Evolutionary conservation across 2,113 vertebrate species (phyloP), one percentile per base, ranked within the genome.

Genomic region (Oncorhynchus clarkii): DNA sequence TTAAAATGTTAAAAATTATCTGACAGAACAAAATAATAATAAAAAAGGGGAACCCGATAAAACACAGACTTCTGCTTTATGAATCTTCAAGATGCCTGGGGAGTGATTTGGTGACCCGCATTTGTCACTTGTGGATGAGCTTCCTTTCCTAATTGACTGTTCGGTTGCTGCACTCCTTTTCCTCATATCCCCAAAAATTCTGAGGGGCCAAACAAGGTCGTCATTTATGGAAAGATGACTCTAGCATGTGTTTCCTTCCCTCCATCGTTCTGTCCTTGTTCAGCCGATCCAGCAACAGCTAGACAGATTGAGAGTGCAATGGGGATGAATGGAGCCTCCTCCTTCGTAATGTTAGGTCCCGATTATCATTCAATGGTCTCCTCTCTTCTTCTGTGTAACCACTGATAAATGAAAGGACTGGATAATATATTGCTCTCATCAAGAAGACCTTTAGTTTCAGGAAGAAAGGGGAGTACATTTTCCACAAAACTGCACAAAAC

Each of bases 41-140:
- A 71, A 39, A 39, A 94, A 92, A 93, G 12, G 22, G 3, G 16
- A 27, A 45, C 39, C 39, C 7, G 39, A 45, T 45, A 45, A 45
- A 45, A 45, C 8, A 45, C 39, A 45, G 39, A 45, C 39, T 45
- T 45, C 39, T 45, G 39, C 39, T 45, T 45, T 45, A 45, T 24
- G 7, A 12, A 94, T 91, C 39, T 45, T 45, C 39, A 45, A 91
- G 92, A 93, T 94, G 94, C 93, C 89, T 88, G 71, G 65, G 7
- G 11, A n/a, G 29, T 70, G 54, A 70, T 76, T 70, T 57, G 70
- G 27, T 29, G 26, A 22, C 79, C 88, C 87, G 48, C 72, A 60
- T 59, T 82, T 89, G 18, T 81, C 0, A 72, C 22, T 83, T 78
- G 89, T 89, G 87, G 65, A 82, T 72, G 78, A 49, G 66, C 80